Evolutionary conservation across 2,797 vertebrate species (phyloP).

Genomic region (Lepus townsendii): DNA sequence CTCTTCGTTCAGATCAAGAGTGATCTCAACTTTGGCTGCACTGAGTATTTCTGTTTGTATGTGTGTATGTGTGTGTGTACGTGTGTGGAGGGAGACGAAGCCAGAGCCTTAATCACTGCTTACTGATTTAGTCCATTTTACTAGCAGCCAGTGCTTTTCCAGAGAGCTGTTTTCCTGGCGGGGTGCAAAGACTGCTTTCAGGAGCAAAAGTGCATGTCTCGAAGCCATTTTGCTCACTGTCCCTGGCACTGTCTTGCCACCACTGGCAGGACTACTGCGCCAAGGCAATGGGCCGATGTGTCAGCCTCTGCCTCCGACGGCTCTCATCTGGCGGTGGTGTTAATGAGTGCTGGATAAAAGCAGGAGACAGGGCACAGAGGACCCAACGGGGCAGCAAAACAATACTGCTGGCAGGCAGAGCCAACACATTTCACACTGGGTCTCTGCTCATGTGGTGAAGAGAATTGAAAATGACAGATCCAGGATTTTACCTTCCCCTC

Average conservation of each 20-base stretch:
- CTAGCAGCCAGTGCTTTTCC: constrained; percentile 86
- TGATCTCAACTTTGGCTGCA: background rate
- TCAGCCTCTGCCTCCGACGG: constrained; percentile 69
- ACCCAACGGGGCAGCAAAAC: constrained; percentile 79
- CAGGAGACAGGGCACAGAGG: constrained; percentile 72
- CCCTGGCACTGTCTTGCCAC: background rate
- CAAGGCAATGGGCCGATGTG: constrained; percentile 66
- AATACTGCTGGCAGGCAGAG: constrained; percentile 67
- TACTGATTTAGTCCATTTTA: constrained; percentile 87
- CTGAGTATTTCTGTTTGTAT: too few relatives aligned
- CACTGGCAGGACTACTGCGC: constrained; percentile 44
- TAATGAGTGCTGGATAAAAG: constrained; percentile 77
- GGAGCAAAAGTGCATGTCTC: constrained; percentile 79
- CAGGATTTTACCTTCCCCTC: constrained; percentile 60
- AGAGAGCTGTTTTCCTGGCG: constrained; percentile 87
- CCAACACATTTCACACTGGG: constrained; percentile 68
- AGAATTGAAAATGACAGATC: constrained; percentile 75
- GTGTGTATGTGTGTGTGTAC: background rate
- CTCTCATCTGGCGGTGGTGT: constrained; percentile 70
- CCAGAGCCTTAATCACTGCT: constrained; percentile 88
- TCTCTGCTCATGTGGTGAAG: constrained; percentile 73
- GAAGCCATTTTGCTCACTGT: background rate
- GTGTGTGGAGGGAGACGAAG: background rate
- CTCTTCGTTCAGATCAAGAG: too few relatives aligned
- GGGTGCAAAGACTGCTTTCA: constrained; percentile 75